Base-by-base conservation (phyloP, 2,888 invertebrate species). In the Eupeodes luniger region DNA sequence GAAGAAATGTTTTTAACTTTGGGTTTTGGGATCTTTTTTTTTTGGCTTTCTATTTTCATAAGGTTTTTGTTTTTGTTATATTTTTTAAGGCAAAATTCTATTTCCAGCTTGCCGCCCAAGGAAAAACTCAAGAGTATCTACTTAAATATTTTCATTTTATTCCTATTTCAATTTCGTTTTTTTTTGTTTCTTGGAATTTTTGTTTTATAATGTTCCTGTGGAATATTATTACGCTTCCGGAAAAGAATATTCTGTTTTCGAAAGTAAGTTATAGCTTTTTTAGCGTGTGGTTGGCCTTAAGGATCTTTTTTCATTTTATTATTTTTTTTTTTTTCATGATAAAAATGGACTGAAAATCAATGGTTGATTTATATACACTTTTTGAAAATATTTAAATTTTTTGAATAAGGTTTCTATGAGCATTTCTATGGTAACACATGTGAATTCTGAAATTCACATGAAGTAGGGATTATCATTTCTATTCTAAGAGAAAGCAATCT, bases 1-100 rank as follows among this genome's bases (percentile, higher is more conserved):
- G 64, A 64, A 34, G 44, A 44, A 64, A 64, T 47, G 19, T 47
- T 64, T 40, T 64, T 11, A 64, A 64, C 57, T 64, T 64, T 64
- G 11, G 19, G 47, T 44, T 11, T 44, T 10, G 40, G 40, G 11
- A 19, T 64, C 44, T 14, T 16, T 2, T 19, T 2, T 19, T 61
- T 12, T 0, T 3, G 40, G 40, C 40, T 40, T 40, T 3, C 40
- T 40, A 40, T 40, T 40, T 40, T 40, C 40, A 40, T 40, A 40
- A 40, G 16, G 6, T 44, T 64, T 44, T 12, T n/a, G 1, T 19
- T 64, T 64, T 61, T 34, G 0, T 6, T 62, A 16, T 64, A 16
- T 0, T 64, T 64, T 64, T 44, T 47, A 0, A 27, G 5, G 19
- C 19, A 44, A 14, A 44, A 12, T 64, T 57, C 19, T 64, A 64